Percentiles rank a stretch among this genome's conserved stretches.
Evolutionary conservation across 2,113 vertebrate species (phyloP).

Genomic region (Sporophila hypoxantha): DNA sequence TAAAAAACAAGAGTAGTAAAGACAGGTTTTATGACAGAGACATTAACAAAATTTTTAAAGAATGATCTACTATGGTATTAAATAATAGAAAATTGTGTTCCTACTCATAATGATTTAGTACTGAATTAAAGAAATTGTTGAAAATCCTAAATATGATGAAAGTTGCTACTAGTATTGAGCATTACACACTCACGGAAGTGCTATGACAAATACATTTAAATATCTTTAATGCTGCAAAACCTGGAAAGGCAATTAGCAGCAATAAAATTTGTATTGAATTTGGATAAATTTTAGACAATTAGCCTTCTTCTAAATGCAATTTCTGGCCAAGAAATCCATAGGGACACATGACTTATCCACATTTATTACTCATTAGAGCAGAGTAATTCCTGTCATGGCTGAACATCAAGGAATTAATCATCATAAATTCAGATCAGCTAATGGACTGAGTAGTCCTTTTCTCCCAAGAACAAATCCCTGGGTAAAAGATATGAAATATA

Average conservation of each 20-base stretch:
- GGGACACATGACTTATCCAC: constrained; percentile 76
- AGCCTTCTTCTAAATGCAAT: constrained; percentile 75
- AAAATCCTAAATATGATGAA: constrained; percentile 23
- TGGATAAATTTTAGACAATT: constrained; percentile 81
- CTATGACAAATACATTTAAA: constrained; percentile 66
- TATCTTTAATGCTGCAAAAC: constrained; percentile 65
- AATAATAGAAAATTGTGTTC: constrained; percentile 44
- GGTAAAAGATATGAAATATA: constrained; percentile 66
- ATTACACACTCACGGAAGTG: constrained; percentile 18
- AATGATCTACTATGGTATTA: not conserved
- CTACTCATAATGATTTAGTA: constrained; percentile 46
- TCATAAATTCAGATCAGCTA: constrained; percentile 76
- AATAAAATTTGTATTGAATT: constrained; percentile 83
- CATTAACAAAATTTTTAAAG: constrained; percentile 24
- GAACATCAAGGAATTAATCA: constrained; percentile 78
- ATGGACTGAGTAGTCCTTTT: constrained; percentile 71
- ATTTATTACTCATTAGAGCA: constrained; percentile 81
- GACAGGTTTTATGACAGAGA: not conserved
- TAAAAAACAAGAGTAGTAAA: not conserved
- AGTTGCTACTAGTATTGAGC: not conserved
- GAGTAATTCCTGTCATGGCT: constrained; percentile 80
- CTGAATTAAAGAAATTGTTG: constrained; percentile 48
- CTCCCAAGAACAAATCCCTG: constrained; percentile 61
- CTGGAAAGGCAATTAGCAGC: constrained; percentile 73
- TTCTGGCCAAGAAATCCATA: constrained; percentile 76